Evolutionary conservation across 2,797 vertebrate species (phyloP), one percentile per base, ranked within the genome.

Genomic region (Ctenopoma kingsleyae): DNA sequence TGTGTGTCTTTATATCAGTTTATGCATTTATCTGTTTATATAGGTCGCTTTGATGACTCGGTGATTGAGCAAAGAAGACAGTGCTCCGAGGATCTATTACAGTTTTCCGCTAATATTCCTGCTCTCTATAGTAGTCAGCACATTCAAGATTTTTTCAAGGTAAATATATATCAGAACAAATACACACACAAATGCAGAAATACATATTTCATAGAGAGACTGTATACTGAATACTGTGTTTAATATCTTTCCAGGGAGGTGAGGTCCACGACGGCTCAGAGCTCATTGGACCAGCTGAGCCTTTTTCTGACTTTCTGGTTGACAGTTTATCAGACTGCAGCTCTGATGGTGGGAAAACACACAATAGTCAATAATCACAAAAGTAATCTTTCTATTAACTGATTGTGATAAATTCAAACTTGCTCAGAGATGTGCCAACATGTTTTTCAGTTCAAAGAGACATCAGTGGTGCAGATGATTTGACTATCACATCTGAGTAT

Each of bases 31-130:
- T 84, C 55, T 8, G 7, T 40, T 16, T 40, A 0, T n/a, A 59
- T 76, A 99, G 98, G 97, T 58, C 94, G 98, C 67, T 99, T 99
- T 91, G 98, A 98, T 84, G 95, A 97, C 70, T 93, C 94, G 0
- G 98, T 99, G 80, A 96, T 99, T 59, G 97, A 99, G 89, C 96
- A 99, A 85, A 94, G 98, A 89, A 95, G 98, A 76, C 98, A 99
- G 89, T 98, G 98, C 71, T 97, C 97, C 1, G 98, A 99, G 90
- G 98, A 99, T 79, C 93, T 99, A 57, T 92, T 99, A 16, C 98
- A 99, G 91, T 99, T 99, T 88, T 99, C 98, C 53, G 98, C 98
- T 65, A 99, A 97, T 82, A 97, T 99, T 67, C 97, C 98, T 4
- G 96, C 94, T 78, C 95, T 99, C 25, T 97, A 96, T 78, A 96